Evolutionary conservation across 2,113 vertebrate species (phyloP), one percentile per base, ranked within the genome.

Genomic region (Hirundichthys speculiger): DNA sequence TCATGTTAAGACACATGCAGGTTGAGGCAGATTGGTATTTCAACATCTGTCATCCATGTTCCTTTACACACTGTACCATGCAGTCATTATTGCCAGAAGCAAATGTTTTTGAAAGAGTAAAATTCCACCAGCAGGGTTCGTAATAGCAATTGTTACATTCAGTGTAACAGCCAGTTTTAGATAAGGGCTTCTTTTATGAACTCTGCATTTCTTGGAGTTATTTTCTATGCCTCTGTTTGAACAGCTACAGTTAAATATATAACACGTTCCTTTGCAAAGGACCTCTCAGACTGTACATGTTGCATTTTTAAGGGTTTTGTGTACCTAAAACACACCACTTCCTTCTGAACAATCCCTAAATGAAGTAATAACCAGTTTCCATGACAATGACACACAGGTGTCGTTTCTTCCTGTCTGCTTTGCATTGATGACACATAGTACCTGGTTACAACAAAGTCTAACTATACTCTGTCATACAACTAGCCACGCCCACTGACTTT

Each of bases 1-100:
- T 77, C 80, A 65, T 47, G 64, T 75, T 22, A 45, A 27, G 54
- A 53, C 30, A 68, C 47, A 49, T 5, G 3, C 50, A 42, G 22
- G 10, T 8, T 21, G 25, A n/a, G 18, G 2, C 1, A 8, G 12
- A 10, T 39, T 14, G 39, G 20, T 48, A 12, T 77, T 71, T 68
- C 53, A 10, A 63, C 69, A 72, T 43, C 50, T 62, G 73, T 2
- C 19, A 48, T 22, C 2, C 24, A 2, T 15, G 59, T 34, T 53
- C 40, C 47, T 53, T 22, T 59, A 13, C 54, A 53, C 16, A 46
- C 38, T 43, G 20, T 5, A 13, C 43, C 30, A 7, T 7, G 1
- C 20, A 14, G 45, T 30, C 5, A 47, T 50, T 39, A 40, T 18
- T 47, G 41, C 50, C 64, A 30, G 46, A 30, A 42, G 39, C 55